Percentiles rank a stretch among this genome's conserved stretches.
phyloP scores from a whole-genome alignment of 2,113 vertebrate genomes.

The Nothobranchius furzeri region DNA sequence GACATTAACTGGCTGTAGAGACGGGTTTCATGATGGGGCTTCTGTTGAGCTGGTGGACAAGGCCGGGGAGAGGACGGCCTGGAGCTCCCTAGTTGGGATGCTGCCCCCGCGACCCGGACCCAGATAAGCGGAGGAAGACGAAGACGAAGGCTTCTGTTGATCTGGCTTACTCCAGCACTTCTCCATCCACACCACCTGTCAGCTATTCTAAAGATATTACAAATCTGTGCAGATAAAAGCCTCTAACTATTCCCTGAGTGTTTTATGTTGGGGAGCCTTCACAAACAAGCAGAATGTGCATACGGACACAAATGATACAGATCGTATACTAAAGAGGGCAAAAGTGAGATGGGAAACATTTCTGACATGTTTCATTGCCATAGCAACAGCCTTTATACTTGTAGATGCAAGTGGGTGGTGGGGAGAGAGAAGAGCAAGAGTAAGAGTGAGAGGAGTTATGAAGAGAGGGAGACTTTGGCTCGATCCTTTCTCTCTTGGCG shows the following conservation, averaged over 20 bases:
- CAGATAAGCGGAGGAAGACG: no score
- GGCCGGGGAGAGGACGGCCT: no score
- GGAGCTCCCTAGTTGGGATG: no score
- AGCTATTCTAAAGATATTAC: neutral
- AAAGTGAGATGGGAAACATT: slow-evolving; percentile 62
- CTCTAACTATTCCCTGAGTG: neutral
- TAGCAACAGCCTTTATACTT: slow-evolving; percentile 74
- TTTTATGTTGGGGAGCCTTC: slow-evolving; percentile 21
- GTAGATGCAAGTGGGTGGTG: slow-evolving; percentile 66
- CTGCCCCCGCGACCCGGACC: no score
- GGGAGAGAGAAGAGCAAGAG: slow-evolving; percentile 45
- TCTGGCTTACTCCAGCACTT: neutral
- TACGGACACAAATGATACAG: slow-evolving; percentile 36
- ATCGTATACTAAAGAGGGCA: slow-evolving; percentile 56
- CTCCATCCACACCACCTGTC: neutral
- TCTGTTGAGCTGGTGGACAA: neutral
- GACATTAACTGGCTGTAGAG: neutral
- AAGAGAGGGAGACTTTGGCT: slow-evolving; percentile 52
- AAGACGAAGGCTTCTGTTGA: neutral
- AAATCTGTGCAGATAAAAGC: neutral
- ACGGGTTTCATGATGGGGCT: neutral
- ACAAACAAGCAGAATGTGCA: slow-evolving; percentile 7
- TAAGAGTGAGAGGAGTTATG: slow-evolving; percentile 50
- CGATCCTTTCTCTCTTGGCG: slow-evolving; percentile 48
- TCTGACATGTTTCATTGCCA: slow-evolving; percentile 72